These are phyloP conservation scores for Thinocorus orbignyianus DNA, from an alignment of 2,113 vertebrate genomes.

Conservation along the genomic window DNA sequence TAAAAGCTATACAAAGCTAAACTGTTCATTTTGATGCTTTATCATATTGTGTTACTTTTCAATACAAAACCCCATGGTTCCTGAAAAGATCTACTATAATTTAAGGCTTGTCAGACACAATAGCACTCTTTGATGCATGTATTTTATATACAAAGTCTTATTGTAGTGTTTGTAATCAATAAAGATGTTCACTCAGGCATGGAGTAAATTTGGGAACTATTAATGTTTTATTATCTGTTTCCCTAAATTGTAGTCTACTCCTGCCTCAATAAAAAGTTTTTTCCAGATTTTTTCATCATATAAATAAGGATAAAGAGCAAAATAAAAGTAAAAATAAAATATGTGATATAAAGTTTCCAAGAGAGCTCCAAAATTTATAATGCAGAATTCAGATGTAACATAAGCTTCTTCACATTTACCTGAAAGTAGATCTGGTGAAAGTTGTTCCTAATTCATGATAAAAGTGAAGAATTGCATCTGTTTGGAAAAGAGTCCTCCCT, in stretches of 20 bases:
- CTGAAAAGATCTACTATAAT: slow-evolving; percentile 44
- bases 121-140: slow-evolving; percentile 4
- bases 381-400: background rate
- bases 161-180: slow-evolving; percentile 59
- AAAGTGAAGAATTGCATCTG: background rate
- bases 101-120: slow-evolving; percentile 43
- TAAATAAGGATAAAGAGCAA: background rate
- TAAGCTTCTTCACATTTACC: background rate
- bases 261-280: slow-evolving; percentile 32
- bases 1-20: background rate
- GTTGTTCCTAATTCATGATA: background rate
- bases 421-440: background rate
- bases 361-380: background rate
- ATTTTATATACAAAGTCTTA: slow-evolving; percentile 58
- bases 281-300: background rate
- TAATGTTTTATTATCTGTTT: slow-evolving; percentile 58
- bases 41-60: slow-evolving; percentile 1
- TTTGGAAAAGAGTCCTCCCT: background rate
- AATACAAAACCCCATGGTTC: slow-evolving; percentile 21
- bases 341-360: background rate
- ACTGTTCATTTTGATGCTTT: slow-evolving; percentile 1
- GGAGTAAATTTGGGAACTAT: slow-evolving; percentile 59
- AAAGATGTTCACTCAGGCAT: slow-evolving; percentile 46
- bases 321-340: background rate
- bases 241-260: slow-evolving; percentile 42